Conservation (phyloP, 92 coral and sea anemone genomes). For the Porites divaricata region DNA sequence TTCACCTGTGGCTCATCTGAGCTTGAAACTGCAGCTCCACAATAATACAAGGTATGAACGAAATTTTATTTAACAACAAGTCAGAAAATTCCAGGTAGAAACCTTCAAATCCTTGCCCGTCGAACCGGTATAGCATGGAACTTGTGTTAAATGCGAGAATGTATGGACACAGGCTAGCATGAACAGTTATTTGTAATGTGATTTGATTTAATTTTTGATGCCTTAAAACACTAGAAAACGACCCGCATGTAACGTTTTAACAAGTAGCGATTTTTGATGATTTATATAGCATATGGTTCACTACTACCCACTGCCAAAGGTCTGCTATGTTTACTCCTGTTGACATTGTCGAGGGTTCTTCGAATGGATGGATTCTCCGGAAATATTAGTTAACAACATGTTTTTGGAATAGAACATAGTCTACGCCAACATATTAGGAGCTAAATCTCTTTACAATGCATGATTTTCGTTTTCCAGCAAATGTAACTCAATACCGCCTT, state of each 20-base stretch:
- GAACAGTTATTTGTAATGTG: background rate
- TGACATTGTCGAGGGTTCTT: constrained; percentile 16
- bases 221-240: constrained; percentile 1
- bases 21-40: background rate
- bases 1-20: background rate
- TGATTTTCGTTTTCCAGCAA: constrained; percentile 10
- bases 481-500: constrained; percentile 10
- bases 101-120: background rate
- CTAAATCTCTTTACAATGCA: background rate
- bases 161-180: background rate
- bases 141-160: background rate
- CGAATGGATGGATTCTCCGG: constrained; percentile 3
- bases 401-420: background rate
- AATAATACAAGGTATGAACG: background rate
- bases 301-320: constrained; percentile 8
- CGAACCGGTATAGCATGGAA: background rate
- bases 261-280: background rate
- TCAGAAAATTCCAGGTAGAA: too few species aligned
- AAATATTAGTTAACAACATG: background rate
- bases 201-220: constrained; percentile 1
- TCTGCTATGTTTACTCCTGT: constrained; percentile 12
- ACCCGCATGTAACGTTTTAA: background rate
- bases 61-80: background rate
- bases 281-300: background rate
- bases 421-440: background rate